These are phyloP conservation scores for Drosophila neocordata DNA, from an alignment of 1,140 invertebrate species.

Conservation along the genomic window DNA sequence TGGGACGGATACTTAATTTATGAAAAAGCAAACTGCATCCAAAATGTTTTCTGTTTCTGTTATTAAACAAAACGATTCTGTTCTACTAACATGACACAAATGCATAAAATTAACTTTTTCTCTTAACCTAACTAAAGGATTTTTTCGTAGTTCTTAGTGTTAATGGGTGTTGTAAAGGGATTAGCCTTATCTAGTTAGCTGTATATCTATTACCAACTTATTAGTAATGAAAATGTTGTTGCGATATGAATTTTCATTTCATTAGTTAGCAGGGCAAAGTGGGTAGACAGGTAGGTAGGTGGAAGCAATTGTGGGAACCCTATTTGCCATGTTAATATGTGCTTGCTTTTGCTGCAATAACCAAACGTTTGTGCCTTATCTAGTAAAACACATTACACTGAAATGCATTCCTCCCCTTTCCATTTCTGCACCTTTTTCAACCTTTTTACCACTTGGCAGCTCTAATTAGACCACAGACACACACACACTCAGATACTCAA, in stretches of 20 bases:
- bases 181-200: no score
- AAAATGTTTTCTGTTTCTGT: no score
- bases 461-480: constrained; percentile 8
- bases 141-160: no score
- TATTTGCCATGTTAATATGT: not conserved
- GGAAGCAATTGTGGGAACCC: not conserved
- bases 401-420: constrained; percentile 1
- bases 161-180: no score
- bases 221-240: not conserved
- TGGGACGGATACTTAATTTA: not conserved
- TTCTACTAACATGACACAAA: no score
- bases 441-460: constrained; percentile 8
- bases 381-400: not conserved
- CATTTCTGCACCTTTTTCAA: not conserved
- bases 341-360: constrained; percentile 1
- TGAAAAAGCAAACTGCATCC: not conserved
- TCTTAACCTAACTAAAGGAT: no score
- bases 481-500: not conserved
- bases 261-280: not conserved
- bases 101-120: no score
- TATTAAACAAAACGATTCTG: not conserved
- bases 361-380: constrained; percentile 6
- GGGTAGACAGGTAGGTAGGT: not conserved
- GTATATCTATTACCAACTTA: no score
- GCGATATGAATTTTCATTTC: not conserved